Evolutionary conservation across 2,113 vertebrate genomes (phyloP).

Genomic region (Procapra przewalskii): DNA sequence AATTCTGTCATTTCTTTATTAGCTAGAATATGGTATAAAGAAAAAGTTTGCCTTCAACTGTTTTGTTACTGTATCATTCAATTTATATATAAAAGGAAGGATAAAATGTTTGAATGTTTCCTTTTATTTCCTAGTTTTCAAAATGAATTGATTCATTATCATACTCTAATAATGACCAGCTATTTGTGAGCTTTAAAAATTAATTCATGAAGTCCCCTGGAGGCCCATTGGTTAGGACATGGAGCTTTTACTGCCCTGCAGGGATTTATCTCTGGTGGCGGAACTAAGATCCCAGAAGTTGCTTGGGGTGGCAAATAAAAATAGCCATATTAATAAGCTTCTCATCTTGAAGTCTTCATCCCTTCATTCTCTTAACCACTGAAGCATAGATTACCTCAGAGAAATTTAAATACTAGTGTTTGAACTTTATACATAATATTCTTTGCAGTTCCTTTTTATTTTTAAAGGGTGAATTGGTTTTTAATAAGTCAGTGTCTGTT

Average conservation of each 20-base stretch:
- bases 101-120: background rate
- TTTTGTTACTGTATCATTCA: background rate
- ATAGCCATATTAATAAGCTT: constrained; percentile 57
- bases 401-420: constrained; percentile 10
- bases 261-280: background rate
- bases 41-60: background rate
- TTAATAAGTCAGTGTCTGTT: background rate
- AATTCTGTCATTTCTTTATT: background rate
- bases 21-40: background rate
- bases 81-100: background rate
- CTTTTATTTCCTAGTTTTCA: background rate
- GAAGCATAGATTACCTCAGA: constrained; percentile 12
- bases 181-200: background rate
- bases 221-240: background rate
- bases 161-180: background rate
- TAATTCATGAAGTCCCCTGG: background rate
- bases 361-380: constrained; percentile 59
- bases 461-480: constrained; percentile 11
- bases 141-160: background rate
- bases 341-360: constrained; percentile 56
- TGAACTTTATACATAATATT: constrained; percentile 8
- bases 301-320: background rate
- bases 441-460: constrained; percentile 13
- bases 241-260: background rate
- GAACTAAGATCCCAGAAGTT: background rate